Conservation (phyloP, 2,888 invertebrate genomes). For the Pristionchus exspectatus region DNA sequence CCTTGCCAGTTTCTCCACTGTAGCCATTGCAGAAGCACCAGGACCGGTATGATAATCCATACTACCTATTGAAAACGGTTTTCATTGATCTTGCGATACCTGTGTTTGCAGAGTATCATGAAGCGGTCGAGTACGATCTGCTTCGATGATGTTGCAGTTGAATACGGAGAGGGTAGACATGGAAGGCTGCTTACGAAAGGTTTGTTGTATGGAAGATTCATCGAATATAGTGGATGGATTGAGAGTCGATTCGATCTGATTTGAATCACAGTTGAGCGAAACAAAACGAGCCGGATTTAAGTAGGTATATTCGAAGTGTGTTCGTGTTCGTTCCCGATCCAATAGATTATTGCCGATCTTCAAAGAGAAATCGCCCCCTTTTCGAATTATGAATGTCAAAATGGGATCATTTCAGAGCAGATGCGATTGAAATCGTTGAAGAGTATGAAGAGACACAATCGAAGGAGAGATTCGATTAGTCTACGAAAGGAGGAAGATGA, state of each 20-base stretch:
- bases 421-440: conserved; percentile 34
- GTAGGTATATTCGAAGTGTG: not conserved
- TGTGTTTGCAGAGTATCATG: conserved; percentile 15
- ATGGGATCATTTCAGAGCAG: not conserved
- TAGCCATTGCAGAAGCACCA: not conserved
- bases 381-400: not conserved
- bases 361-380: not conserved
- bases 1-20: not conserved
- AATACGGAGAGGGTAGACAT: not conserved
- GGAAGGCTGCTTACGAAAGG: not conserved
- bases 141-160: not conserved
- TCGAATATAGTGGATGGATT: not conserved
- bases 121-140: not conserved
- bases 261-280: not conserved
- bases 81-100: not conserved
- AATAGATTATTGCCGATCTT: not conserved
- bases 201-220: not conserved
- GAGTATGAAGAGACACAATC: conserved; percentile 10
- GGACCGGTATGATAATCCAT: not conserved
- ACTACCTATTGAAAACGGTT: not conserved
- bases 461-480: not conserved
- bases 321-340: not conserved
- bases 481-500: conserved; percentile 25
- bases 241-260: not conserved
- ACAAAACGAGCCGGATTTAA: not conserved